phyloP scores from a whole-genome alignment of 2,113 vertebrate genomes.

The Peromyscus maniculatus region DNA sequence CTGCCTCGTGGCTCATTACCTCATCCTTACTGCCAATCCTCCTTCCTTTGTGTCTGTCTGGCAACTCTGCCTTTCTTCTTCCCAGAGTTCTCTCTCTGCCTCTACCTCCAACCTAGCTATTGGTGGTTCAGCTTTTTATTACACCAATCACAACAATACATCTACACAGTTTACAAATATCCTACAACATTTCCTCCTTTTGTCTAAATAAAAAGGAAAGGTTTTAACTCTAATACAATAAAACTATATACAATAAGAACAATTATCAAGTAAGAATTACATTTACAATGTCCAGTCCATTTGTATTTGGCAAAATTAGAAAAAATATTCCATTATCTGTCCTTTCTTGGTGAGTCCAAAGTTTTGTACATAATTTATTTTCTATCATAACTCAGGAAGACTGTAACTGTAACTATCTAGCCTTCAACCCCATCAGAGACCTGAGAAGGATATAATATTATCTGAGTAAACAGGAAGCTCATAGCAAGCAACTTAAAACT shows the following conservation, averaged over 20 bases:
- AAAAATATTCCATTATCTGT: background rate
- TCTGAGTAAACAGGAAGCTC: background rate
- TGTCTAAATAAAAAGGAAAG: background rate
- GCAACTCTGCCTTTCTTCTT: background rate
- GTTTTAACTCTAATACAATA: background rate
- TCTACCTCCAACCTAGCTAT: background rate
- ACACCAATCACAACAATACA: background rate
- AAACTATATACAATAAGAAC: background rate
- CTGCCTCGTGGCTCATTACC: background rate
- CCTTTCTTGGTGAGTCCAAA: background rate
- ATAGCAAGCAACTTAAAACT: background rate
- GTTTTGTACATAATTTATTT: background rate
- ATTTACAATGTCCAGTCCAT: background rate
- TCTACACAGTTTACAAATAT: background rate
- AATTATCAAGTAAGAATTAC: background rate
- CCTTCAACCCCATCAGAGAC: background rate
- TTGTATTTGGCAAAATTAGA: background rate
- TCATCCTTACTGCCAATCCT: background rate
- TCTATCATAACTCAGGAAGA: background rate
- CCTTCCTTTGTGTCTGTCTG: background rate
- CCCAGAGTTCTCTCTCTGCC: background rate
- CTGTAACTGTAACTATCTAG: background rate
- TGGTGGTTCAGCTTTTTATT: background rate
- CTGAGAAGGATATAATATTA: background rate
- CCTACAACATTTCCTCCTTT: background rate